Evolutionary conservation across 2,113 vertebrate genomes (phyloP).

Genomic region (Chlamydotis undulata): DNA sequence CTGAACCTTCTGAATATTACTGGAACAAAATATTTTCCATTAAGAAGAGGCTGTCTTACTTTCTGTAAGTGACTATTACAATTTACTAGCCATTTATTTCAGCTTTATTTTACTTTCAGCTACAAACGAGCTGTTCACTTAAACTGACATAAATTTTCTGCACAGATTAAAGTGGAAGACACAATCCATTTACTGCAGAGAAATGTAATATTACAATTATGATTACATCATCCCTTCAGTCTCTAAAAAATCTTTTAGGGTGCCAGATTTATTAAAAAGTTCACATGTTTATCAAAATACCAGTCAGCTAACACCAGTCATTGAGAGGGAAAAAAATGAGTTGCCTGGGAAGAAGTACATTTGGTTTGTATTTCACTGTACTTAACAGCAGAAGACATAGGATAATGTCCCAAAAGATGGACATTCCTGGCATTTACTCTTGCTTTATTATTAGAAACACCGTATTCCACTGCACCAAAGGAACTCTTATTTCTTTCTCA

Average conservation of each 20-base stretch:
- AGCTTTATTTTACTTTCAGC: constrained; percentile 71
- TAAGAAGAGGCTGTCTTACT: constrained; percentile 7
- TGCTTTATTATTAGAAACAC: not conserved
- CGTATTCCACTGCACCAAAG: not conserved
- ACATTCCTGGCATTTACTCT: not conserved
- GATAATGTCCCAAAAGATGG: not conserved
- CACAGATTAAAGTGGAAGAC: constrained; percentile 63
- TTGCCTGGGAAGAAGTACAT: not conserved
- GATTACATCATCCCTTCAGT: constrained; percentile 30
- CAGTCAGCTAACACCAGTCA: not conserved
- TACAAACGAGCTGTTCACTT: constrained; percentile 72
- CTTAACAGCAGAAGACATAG: not conserved
- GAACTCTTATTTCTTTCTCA: not conserved
- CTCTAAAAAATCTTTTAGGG: constrained; percentile 8
- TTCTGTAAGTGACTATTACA: constrained; percentile 63
- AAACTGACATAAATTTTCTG: constrained; percentile 72
- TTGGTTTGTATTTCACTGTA: not conserved
- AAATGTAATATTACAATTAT: constrained; percentile 55
- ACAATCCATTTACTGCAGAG: constrained; percentile 49
- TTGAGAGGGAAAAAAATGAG: not conserved
- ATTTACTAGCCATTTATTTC: constrained; percentile 69
- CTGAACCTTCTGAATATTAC: constrained; percentile 31
- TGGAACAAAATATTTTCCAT: constrained; percentile 37
- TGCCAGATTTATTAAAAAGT: constrained; percentile 28
- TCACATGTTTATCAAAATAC: constrained; percentile 47